Evolutionary conservation across 2,888 invertebrate genomes (phyloP).

Genomic region (Fragum whitleyi): DNA sequence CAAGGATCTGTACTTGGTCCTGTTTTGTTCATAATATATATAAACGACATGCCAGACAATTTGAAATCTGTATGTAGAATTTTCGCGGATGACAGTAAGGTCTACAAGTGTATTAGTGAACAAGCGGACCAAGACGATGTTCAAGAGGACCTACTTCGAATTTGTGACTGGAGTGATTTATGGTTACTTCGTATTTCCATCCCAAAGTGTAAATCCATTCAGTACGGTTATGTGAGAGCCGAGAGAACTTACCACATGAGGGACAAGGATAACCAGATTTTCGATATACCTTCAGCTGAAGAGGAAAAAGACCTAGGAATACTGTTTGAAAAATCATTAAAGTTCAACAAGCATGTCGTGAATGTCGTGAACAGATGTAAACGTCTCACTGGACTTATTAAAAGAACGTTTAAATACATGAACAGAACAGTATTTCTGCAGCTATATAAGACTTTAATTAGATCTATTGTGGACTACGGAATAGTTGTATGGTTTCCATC

Average conservation of each 20-base stretch:
- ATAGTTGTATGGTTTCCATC: not conserved
- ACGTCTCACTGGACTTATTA: constrained; percentile 8
- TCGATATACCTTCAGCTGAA: not conserved
- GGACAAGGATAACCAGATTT: not conserved
- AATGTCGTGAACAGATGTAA: not conserved
- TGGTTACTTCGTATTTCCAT: not conserved
- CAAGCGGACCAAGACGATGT: constrained; percentile 1
- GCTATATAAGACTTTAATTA: constrained; percentile 7
- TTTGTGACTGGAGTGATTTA: not conserved
- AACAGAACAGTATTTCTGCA: constrained; percentile 12
- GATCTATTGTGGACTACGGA: not conserved
- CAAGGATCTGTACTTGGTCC: not conserved
- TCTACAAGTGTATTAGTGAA: constrained; percentile 1
- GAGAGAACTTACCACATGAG: not conserved
- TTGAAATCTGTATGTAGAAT: constrained; percentile 13
- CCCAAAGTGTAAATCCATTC: not conserved
- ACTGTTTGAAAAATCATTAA: not conserved
- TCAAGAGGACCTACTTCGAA: not conserved
- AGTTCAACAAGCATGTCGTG: not conserved
- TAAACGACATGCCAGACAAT: constrained; percentile 23
- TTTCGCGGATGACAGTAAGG: constrained; percentile 28
- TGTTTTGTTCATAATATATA: constrained; percentile 23
- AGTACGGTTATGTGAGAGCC: no score
- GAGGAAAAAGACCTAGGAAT: constrained; percentile 6
- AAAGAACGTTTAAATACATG: constrained; percentile 4